Evolutionary conservation across 2,888 invertebrate genomes (phyloP).

Genomic region (Fabriciana adippe): DNA sequence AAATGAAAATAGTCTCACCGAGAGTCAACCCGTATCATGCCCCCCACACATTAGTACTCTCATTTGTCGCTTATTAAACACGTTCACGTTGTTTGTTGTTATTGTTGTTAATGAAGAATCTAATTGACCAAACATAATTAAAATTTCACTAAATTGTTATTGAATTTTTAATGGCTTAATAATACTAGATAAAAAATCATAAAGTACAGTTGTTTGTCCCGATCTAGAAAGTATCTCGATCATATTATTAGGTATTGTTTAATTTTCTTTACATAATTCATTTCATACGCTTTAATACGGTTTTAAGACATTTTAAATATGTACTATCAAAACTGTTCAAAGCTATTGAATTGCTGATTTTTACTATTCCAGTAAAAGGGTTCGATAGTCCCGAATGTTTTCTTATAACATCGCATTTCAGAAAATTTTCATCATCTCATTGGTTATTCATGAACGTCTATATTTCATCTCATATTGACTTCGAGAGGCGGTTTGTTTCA

Average conservation of each 20-base stretch:
- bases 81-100: slow-evolving; percentile 7
- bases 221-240: no score
- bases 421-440: slow-evolving; percentile 33
- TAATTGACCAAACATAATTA: slow-evolving; percentile 2
- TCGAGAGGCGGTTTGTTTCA: slow-evolving; percentile 25
- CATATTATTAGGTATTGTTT: no score
- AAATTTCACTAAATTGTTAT: not conserved
- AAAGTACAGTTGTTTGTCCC: no score
- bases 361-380: slow-evolving; percentile 41
- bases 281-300: not conserved
- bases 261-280: no score
- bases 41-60: slow-evolving; percentile 25
- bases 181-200: not conserved
- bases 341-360: slow-evolving; percentile 14
- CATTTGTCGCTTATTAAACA: slow-evolving; percentile 47
- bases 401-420: slow-evolving; percentile 45
- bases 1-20: slow-evolving; percentile 47
- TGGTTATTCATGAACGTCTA: slow-evolving; percentile 37
- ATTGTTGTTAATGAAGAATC: not conserved
- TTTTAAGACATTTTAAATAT: not conserved
- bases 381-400: slow-evolving; percentile 45
- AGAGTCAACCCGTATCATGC: slow-evolving; percentile 22
- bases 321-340: not conserved
- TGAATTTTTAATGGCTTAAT: not conserved
- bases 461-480: slow-evolving; percentile 33